Conservation (phyloP, 2,888 invertebrate genomes). For the Anticlea derivata region DNA sequence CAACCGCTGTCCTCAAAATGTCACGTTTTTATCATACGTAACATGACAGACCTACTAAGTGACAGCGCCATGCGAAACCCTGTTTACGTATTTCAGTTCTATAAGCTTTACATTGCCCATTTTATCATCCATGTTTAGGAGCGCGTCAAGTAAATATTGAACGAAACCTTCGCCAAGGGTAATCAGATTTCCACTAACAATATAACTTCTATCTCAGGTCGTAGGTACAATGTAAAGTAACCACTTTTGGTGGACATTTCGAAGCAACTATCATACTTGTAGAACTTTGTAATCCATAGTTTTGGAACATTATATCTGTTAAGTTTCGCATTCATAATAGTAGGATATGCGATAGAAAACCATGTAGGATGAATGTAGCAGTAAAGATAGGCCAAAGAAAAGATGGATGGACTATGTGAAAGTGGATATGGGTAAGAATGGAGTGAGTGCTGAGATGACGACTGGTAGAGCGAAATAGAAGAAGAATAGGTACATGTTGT, state of each 20-base stretch:
- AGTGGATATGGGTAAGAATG: no score
- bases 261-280: background rate
- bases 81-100: constrained; percentile 1
- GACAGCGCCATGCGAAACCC: no score
- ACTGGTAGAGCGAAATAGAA: no score
- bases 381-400: no score
- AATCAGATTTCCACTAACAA: constrained; percentile 30
- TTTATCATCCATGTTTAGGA: constrained; percentile 12
- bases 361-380: no score
- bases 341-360: no score
- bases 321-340: background rate
- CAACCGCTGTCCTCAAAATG: no score
- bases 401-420: no score
- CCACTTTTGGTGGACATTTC: background rate
- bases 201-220: background rate
- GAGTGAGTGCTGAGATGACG: no score
- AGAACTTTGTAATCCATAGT: background rate
- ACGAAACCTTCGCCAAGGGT: constrained; percentile 21
- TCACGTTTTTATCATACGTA: no score
- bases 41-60: no score
- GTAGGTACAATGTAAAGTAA: background rate
- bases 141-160: constrained; percentile 32
- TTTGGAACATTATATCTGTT: background rate
- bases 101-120: constrained; percentile 4
- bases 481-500: no score